Evolutionary conservation across 2,113 vertebrate species (phyloP), one percentile per base, ranked within the genome.

Genomic region (Ivindomyrus marchei): DNA sequence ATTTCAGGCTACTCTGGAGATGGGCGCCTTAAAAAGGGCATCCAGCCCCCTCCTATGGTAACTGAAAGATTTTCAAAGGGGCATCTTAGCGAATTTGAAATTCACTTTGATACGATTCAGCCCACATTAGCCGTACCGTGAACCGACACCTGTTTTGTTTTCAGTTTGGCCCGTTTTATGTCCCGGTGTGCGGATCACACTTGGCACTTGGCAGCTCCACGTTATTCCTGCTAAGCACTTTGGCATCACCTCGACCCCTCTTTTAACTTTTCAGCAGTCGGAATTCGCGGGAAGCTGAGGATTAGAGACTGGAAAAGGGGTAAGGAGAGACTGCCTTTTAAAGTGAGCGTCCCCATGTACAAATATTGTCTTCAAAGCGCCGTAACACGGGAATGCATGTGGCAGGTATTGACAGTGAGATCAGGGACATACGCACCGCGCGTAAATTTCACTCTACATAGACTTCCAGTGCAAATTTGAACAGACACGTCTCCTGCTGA

Each of bases 341-440:
- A 85, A 45, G 45, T 46, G 39, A 21, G 45, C 39, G 39, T 47
- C 83, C 36, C 45, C 42, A 10, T 47, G 83, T 85, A 85, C 83
- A 85, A 45, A 45, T 47, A 47, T 85, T 47, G 39, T 85, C 42
- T 85, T 85, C 21, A 47, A 85, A 85, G 39, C 42, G 39, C 42
- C 83, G 21, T 27, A 8, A 85, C 42, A 47, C 42, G 8, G 8
- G 19, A 85, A n/a, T 45, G 45, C 83, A 85, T 85, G 83, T 85
- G 83, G 83, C 83, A 85, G 83, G 83, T 85, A 47, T 85, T 85
- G 45, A 85, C 83, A 47, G 39, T 85, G 9, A 85, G 85, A 87
- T 87, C 47, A 50, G n/a, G 10, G 17, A 52, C 21, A 87, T 53
- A n/a, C 24, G 24, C 85, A 52, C 49, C 10, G 49, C 10, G 13